A percentile compares a stretch with the other conserved stretches of the same genome.
Evolutionary conservation across 2,888 invertebrate species (phyloP).

Genomic region (Philonicus albiceps): DNA sequence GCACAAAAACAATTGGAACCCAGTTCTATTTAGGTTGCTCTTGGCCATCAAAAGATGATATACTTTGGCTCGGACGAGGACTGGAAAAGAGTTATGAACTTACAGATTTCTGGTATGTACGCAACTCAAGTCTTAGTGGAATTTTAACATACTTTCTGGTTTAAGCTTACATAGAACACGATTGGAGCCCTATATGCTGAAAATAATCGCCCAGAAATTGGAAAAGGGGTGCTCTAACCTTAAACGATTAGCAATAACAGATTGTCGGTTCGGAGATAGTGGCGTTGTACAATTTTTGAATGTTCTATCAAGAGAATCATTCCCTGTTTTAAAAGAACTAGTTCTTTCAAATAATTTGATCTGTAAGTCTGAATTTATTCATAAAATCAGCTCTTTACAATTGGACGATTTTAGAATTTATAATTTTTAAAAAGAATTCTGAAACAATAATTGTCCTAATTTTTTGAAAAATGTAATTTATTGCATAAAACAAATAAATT

Average conservation of each 20-base stretch:
- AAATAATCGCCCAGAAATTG: constrained; percentile 56
- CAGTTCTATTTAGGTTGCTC: constrained; percentile 61
- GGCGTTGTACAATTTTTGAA: constrained; percentile 59
- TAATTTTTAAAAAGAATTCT: too few species aligned
- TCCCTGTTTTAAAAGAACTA: constrained; percentile 55
- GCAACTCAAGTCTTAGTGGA: background rate
- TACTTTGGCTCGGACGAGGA: constrained; percentile 56
- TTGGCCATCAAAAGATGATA: constrained; percentile 58
- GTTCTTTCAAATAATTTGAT: constrained; percentile 61
- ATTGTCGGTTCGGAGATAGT: constrained; percentile 59
- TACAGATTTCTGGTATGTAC: constrained; percentile 57
- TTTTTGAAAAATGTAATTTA: too few species aligned
- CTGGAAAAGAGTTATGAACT: constrained; percentile 59
- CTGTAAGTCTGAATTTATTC: constrained; percentile 51
- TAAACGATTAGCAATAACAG: constrained; percentile 54
- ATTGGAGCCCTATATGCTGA: constrained; percentile 58
- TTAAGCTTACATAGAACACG: constrained; percentile 59
- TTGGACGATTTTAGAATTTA: too few species aligned
- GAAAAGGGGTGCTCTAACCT: constrained; percentile 61
- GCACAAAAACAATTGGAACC: constrained; percentile 59
- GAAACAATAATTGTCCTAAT: background rate
- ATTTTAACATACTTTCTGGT: background rate
- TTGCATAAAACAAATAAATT: background rate
- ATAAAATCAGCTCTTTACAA: too few species aligned
- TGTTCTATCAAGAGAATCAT: constrained; percentile 58